Evolutionary conservation across 2,888 invertebrate genomes (phyloP), one percentile per base, ranked within the genome.

Genomic region (Nomada fabriciana): DNA sequence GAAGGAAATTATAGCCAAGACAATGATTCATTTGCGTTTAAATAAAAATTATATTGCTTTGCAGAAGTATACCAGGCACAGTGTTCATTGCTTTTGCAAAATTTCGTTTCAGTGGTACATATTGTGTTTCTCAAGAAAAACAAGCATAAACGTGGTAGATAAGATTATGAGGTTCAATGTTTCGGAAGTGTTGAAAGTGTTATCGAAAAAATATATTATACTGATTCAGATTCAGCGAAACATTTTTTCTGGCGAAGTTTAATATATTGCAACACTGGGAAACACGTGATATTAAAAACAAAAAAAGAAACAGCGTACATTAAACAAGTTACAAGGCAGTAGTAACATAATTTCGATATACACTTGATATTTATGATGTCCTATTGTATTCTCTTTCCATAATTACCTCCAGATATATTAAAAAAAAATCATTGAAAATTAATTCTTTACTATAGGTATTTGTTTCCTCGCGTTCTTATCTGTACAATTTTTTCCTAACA

Each of bases 311-410:
- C 18, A 36, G n/a, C 23, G 23, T 53, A 29, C 25, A 55, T 43
- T 20, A 55, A 42, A 53, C 15, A 20, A 29, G 2, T 73, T 42
- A 68, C 15, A 59, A 71, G 76, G 80, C 59, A 71, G 82, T 76
- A 80, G 69, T 83, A 76, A 86, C 82, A 82, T 80, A 80, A 85
- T 77, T n/a, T 84, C 57, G 53, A 64, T 71, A 72, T 57, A 57
- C 20, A 71, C 76, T 25, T 76, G 57, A 68, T 50, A 76, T 75
- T 71, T 63, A 52, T 67, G 78, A 77, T 79, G 61, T 85, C 82
- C 88, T 90, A 87, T 86, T 83, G 88, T 89, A 89, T 90, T 90
- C 89, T 90, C 83, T 89, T 89, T 89, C 87, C 84, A 85, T 83
- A 78, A 88, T 85, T 25, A 88, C 83, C 89, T 90, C 88, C 90